These are phyloP conservation scores for Anguilla japonica DNA, from an alignment of 2,113 vertebrate genomes.

Conservation along the genomic window DNA sequence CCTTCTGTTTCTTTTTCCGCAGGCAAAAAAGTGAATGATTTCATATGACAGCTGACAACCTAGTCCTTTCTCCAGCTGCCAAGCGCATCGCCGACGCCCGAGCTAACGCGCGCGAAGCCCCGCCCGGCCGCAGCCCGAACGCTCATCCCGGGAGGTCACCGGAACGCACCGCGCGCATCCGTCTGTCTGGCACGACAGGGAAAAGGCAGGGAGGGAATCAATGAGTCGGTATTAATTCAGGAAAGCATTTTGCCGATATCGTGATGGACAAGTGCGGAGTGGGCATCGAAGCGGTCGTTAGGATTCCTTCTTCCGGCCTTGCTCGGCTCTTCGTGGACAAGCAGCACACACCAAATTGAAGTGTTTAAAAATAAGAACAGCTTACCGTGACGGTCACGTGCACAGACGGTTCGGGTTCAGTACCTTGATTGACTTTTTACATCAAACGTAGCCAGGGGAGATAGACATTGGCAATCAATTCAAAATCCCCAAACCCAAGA, in stretches of 20 bases:
- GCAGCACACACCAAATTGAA: not conserved
- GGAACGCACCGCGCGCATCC: not conserved
- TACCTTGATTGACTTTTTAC: not conserved
- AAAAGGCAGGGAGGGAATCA: constrained; percentile 6
- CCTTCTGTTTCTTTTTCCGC: not conserved
- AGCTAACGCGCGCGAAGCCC: not conserved
- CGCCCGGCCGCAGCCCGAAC: too few relatives aligned
- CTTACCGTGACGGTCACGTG: not conserved
- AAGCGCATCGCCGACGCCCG: not conserved
- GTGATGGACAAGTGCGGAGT: not conserved
- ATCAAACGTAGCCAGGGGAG: not conserved
- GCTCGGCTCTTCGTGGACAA: not conserved
- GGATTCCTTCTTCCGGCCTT: not conserved
- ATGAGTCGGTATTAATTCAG: constrained; percentile 14
- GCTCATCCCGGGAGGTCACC: not conserved
- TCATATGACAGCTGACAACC: not conserved
- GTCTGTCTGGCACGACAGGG: not conserved
- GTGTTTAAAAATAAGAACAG: not conserved
- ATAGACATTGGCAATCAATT: not conserved
- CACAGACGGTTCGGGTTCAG: not conserved
- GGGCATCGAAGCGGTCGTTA: not conserved
- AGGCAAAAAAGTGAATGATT: not conserved
- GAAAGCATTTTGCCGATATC: constrained; percentile 7
- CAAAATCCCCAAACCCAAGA: not conserved
- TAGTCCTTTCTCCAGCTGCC: not conserved